A percentile compares a stretch with the other conserved stretches of the same genome.
These are phyloP conservation scores for Ondatra zibethicus DNA, from an alignment of 2,113 vertebrate species.

Conservation along the genomic window DNA sequence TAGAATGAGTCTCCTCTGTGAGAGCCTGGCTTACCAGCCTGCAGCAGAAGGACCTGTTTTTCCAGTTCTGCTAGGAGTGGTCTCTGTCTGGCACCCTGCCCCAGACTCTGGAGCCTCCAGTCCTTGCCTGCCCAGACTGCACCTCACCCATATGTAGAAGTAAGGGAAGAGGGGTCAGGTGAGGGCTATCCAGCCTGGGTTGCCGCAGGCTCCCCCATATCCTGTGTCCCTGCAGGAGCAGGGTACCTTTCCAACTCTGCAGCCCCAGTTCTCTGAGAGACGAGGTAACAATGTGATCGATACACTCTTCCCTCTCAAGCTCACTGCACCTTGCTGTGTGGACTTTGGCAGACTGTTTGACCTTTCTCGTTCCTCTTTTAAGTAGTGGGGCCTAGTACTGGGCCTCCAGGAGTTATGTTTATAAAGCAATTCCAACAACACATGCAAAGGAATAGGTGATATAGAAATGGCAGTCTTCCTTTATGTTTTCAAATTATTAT, in stretches of 20 bases:
- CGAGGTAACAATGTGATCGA: fast-evolving
- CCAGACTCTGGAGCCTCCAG: background rate
- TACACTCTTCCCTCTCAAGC: background rate
- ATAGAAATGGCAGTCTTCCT: background rate
- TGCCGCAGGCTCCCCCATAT: too few relatives aligned
- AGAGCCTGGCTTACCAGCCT: background rate
- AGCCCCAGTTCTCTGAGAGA: background rate
- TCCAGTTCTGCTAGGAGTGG: background rate
- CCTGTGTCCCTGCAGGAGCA: background rate
- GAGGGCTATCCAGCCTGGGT: background rate
- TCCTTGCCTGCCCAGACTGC: background rate
- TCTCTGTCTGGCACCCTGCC: background rate
- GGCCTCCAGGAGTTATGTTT: background rate
- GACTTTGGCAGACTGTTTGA: background rate
- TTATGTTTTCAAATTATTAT: background rate
- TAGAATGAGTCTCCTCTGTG: background rate
- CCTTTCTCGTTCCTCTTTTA: background rate
- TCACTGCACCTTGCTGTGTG: background rate
- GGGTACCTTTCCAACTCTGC: background rate
- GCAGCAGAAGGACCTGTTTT: background rate
- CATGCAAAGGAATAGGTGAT: background rate
- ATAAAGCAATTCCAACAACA: background rate
- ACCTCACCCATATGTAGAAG: background rate
- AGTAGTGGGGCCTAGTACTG: background rate
- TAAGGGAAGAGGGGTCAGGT: background rate